A percentile compares a stretch with the other conserved stretches of the same genome.
phyloP scores from a whole-genome alignment of 2,888 invertebrate genomes.

The Anoplius nigerrimus region DNA sequence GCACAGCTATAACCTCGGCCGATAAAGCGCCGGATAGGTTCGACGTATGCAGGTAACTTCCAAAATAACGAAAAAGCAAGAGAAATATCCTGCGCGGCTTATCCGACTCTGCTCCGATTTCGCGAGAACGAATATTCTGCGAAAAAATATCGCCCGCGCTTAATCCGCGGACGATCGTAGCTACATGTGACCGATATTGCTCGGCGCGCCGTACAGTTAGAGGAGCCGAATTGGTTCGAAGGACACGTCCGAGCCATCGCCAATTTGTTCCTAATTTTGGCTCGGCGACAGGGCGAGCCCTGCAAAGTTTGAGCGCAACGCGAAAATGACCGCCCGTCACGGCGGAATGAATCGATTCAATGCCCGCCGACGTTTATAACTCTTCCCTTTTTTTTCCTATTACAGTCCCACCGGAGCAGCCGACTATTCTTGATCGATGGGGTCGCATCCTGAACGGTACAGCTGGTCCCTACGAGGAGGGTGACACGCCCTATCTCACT shows the following conservation, averaged over 20 bases:
- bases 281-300: background rate
- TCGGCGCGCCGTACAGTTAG: no score
- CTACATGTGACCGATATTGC: constrained; percentile 33
- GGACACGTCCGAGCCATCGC: background rate
- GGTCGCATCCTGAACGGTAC: constrained; percentile 88
- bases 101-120: constrained; percentile 49
- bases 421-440: constrained; percentile 89
- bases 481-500: constrained; percentile 88
- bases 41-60: constrained; percentile 49
- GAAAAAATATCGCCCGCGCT: constrained; percentile 50
- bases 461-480: constrained; percentile 90
- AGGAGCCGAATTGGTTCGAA: constrained; percentile 29
- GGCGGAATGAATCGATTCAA: background rate
- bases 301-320: background rate
- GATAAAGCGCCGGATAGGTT: constrained; percentile 56
- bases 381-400: constrained; percentile 64
- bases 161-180: constrained; percentile 55
- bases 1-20: constrained; percentile 35
- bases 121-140: constrained; percentile 50
- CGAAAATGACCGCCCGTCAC: no score
- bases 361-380: background rate
- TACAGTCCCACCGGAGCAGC: constrained; percentile 92
- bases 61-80: constrained; percentile 55
- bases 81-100: constrained; percentile 50
- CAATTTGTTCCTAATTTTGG: background rate